phyloP scores from a whole-genome alignment of 2,797 vertebrate genomes.

The Columba guinea region DNA sequence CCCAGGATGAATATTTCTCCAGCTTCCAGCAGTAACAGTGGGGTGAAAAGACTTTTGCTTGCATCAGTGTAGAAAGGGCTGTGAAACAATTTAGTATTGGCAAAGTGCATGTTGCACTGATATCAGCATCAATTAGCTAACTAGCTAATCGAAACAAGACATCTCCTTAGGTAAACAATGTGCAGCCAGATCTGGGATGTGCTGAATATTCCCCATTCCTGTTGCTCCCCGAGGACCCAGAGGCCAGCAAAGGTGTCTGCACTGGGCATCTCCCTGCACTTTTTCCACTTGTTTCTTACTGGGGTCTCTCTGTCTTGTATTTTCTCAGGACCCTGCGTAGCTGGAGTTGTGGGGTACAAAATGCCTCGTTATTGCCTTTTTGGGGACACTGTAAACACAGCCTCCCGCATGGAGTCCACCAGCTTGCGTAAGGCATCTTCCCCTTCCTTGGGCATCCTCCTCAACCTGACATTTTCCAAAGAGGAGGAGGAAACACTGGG shows the following conservation, averaged over 20 bases:
- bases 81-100: not conserved
- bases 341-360: slow-evolving; percentile 91
- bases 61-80: not conserved
- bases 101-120: not conserved
- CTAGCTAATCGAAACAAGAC: not conserved
- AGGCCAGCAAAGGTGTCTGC: not conserved
- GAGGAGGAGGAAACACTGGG: not conserved
- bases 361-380: slow-evolving; percentile 94
- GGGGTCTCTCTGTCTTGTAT: not conserved
- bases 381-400: slow-evolving; percentile 91
- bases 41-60: not conserved
- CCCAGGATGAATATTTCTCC: not conserved
- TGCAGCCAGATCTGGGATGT: not conserved
- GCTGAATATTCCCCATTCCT: not conserved
- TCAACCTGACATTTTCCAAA: not conserved
- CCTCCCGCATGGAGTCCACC: slow-evolving; percentile 91
- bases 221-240: not conserved
- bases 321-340: slow-evolving; percentile 85
- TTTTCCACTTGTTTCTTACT: not conserved
- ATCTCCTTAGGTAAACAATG: not conserved
- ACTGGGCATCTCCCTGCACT: not conserved
- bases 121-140: not conserved
- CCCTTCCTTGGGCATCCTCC: not conserved
- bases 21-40: not conserved
- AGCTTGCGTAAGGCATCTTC: slow-evolving; percentile 80